phyloP scores from a whole-genome alignment of 2,113 vertebrate species.

The Ovis aries region ARS-UI_Ramb_v3.0 NC_056068.1:16296501-16297000 shows the following conservation, averaged over 20 bases:
- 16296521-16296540: background rate
- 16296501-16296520: background rate
- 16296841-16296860: background rate
- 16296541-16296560: background rate
- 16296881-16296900: too few species aligned
- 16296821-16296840: background rate
- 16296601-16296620: background rate
- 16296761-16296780: too few species aligned
- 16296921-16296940: too few species aligned
- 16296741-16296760: too few species aligned
- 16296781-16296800: background rate
- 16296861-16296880: too few species aligned
- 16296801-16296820: background rate
- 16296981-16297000: too few species aligned
- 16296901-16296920: too few species aligned
- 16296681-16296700: background rate
- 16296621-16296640: background rate
- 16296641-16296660: background rate
- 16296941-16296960: too few species aligned
- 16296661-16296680: background rate
- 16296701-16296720: background rate
- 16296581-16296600: background rate
- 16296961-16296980: too few species aligned
- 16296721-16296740: background rate
- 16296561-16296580: background rate